These are phyloP conservation scores for Megaleporinus macrocephalus DNA, from an alignment of 2,113 vertebrate genomes.

Conservation along the genomic window DNA sequence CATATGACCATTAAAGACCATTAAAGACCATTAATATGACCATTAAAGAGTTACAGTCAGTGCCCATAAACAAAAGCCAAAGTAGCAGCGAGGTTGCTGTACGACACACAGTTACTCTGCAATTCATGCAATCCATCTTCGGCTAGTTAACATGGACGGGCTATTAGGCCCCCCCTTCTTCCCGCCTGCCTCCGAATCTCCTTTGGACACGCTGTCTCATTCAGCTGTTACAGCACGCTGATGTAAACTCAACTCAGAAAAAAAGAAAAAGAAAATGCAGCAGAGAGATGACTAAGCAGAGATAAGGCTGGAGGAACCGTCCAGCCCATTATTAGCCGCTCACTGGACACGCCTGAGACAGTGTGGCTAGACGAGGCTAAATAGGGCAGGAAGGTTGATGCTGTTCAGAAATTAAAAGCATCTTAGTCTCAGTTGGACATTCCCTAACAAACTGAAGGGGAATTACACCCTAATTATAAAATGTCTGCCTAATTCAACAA, in stretches of 20 bases:
- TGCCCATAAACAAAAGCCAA: no score
- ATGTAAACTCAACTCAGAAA: neutral
- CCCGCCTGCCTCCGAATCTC: no score
- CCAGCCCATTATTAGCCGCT: neutral
- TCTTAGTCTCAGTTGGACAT: neutral
- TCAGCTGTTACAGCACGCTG: neutral
- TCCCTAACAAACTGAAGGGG: neutral
- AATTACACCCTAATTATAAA: no score
- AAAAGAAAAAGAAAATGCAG: neutral
- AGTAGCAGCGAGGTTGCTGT: no score
- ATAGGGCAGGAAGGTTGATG: neutral
- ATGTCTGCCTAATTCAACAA: no score
- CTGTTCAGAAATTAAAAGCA: neutral
- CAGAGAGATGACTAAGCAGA: neutral
- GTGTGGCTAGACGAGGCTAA: neutral
- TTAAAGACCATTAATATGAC: no score
- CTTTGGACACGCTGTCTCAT: neutral
- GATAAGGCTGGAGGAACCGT: neutral
- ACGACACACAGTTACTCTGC: no score
- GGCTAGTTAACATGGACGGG: no score
- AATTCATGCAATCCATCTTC: no score
- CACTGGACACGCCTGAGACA: neutral
- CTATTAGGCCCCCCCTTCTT: neutral
- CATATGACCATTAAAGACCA: no score
- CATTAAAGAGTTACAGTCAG: no score